Conservation (phyloP, 2,888 invertebrate species). For the Neocrepidodera transversa region DNA sequence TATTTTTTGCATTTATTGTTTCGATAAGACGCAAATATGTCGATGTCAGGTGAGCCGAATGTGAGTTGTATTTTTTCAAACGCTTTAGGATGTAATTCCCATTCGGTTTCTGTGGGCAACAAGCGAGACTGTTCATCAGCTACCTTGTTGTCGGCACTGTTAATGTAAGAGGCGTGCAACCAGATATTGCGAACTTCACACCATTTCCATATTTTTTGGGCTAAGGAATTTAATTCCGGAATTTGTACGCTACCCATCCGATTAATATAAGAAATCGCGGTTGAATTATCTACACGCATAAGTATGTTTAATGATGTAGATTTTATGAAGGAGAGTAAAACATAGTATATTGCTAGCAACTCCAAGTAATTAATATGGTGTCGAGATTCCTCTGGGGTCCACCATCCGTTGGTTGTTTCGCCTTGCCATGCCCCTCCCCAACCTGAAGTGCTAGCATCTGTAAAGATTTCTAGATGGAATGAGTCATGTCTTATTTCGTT, state of each 20-base stretch:
- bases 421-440: not conserved
- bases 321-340: too few relatives aligned
- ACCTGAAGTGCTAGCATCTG: not conserved
- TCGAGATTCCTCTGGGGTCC: not conserved
- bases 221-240: conserved; percentile 12
- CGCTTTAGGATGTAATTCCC: not conserved
- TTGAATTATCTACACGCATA: conserved; percentile 28
- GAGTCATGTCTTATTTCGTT: not conserved
- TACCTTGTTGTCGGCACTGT: conserved; percentile 25
- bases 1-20: too few relatives aligned
- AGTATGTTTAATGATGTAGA: too few relatives aligned
- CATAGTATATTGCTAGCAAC: not conserved
- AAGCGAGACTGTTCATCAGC: conserved; percentile 32
- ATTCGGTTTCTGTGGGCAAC: conserved; percentile 29
- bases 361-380: not conserved
- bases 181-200: conserved; percentile 34
- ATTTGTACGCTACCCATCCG: conserved; percentile 33
- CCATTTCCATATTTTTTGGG: conserved; percentile 34
- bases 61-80: not conserved
- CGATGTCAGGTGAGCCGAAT: not conserved
- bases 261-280: conserved; percentile 35
- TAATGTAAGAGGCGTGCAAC: conserved; percentile 31
- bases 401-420: not conserved
- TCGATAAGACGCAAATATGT: too few relatives aligned
- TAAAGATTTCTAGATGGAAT: not conserved